Evolutionary conservation across 2,797 vertebrate species (phyloP).

Genomic region (Alectoris magna): DNA sequence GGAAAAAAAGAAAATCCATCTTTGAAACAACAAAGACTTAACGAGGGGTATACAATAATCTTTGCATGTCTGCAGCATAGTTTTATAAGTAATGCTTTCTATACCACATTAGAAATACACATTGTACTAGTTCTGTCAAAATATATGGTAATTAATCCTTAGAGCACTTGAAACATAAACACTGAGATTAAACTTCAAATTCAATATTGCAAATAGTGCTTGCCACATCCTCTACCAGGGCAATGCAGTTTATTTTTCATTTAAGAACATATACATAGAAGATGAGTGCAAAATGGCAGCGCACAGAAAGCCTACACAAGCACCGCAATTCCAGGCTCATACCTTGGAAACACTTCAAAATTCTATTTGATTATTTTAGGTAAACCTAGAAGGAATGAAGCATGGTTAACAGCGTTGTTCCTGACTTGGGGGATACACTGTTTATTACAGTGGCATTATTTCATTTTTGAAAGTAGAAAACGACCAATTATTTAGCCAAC

Average conservation of each 20-base stretch:
- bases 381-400: background rate
- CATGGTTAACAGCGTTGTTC: background rate
- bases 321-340: rapidly evolving
- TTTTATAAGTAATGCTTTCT: background rate
- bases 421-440: background rate
- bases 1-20: background rate
- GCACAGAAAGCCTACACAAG: background rate
- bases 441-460: background rate
- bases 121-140: background rate
- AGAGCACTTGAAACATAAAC: background rate
- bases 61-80: background rate
- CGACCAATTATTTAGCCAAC: background rate
- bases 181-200: background rate
- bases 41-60: background rate
- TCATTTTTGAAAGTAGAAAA: background rate
- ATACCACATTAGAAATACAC: background rate
- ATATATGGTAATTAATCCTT: background rate
- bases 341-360: background rate
- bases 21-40: background rate
- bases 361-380: background rate
- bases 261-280: background rate
- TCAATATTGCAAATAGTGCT: background rate
- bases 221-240: background rate
- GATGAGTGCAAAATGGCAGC: background rate
- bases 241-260: background rate